These are phyloP conservation scores for Nymphalis polychloros DNA, from an alignment of 2,888 invertebrate species.

Conservation along the genomic window DNA sequence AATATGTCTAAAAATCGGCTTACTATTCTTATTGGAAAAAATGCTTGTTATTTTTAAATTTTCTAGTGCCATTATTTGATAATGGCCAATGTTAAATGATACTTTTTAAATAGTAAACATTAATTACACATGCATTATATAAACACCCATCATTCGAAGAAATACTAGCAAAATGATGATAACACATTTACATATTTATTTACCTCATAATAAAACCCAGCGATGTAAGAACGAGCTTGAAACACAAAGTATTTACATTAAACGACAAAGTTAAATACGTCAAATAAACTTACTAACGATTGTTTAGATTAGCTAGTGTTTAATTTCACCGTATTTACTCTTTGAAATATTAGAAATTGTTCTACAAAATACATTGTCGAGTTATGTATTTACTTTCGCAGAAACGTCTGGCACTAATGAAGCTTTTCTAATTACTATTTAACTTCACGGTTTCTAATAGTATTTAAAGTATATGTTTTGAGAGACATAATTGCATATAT, in stretches of 20 bases:
- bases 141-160: too few relatives aligned
- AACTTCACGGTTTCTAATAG: conserved; percentile 13
- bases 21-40: too few relatives aligned
- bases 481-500: conserved; percentile 1
- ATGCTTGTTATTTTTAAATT: too few relatives aligned
- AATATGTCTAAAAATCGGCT: too few relatives aligned
- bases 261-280: conserved; percentile 34
- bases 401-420: conserved; percentile 19
- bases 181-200: background rate
- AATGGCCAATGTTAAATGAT: too few relatives aligned
- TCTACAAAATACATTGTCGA: conserved; percentile 12
- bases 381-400: conserved; percentile 22
- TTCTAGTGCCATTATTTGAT: too few relatives aligned
- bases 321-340: conserved; percentile 50
- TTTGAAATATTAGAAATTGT: conserved; percentile 37
- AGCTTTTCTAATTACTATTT: conserved; percentile 15
- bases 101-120: too few relatives aligned
- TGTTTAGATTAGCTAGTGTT: conserved; percentile 54
- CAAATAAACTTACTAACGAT: conserved; percentile 54
- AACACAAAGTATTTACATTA: conserved; percentile 24
- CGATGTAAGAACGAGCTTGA: conserved; percentile 20
- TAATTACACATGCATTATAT: too few relatives aligned
- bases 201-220: conserved; percentile 3
- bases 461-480: background rate
- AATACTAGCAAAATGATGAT: background rate